Evolutionary conservation across 2,113 vertebrate species (phyloP).

Genomic region (Reinhardtius hippoglossoides): DNA sequence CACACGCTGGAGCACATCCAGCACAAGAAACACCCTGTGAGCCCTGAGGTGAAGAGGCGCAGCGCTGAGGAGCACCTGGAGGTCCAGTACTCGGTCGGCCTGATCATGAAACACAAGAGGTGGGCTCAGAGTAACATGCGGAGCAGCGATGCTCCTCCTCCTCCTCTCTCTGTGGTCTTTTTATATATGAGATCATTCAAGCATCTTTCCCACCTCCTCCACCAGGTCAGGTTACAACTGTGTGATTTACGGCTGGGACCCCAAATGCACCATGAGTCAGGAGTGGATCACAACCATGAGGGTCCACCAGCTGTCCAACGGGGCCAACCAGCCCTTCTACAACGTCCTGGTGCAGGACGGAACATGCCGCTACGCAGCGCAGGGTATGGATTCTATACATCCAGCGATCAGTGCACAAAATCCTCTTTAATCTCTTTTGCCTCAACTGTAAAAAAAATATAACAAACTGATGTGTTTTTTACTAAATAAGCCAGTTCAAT

Average conservation of each 20-base stretch:
- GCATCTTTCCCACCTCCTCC: neutral
- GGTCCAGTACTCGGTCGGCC: constrained; percentile 91
- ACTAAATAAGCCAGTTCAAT: no score
- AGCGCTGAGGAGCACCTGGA: constrained; percentile 89
- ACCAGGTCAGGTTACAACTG: constrained; percentile 94
- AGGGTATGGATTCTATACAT: constrained; percentile 81
- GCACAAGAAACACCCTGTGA: constrained; percentile 90
- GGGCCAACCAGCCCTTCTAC: constrained; percentile 95
- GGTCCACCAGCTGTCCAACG: constrained; percentile 91
- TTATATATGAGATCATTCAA: neutral
- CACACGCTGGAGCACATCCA: constrained; percentile 97
- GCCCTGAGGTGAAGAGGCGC: constrained; percentile 89
- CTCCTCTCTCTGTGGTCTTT: neutral
- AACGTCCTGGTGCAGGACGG: constrained; percentile 96
- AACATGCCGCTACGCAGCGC: constrained; percentile 93
- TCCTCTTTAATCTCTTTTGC: no score
- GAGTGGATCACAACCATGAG: constrained; percentile 98
- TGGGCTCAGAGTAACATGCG: constrained; percentile 44
- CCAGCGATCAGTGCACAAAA: neutral
- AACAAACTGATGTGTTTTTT: no score
- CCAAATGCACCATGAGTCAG: constrained; percentile 96
- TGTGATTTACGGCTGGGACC: constrained; percentile 97
- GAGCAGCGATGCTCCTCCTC: neutral
- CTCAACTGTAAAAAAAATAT: no score
- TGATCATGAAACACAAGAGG: constrained; percentile 98